Evolutionary conservation across 2,113 vertebrate genomes (phyloP), one percentile per base, ranked within the genome.

Genomic region (Myiopsitta monachus): DNA sequence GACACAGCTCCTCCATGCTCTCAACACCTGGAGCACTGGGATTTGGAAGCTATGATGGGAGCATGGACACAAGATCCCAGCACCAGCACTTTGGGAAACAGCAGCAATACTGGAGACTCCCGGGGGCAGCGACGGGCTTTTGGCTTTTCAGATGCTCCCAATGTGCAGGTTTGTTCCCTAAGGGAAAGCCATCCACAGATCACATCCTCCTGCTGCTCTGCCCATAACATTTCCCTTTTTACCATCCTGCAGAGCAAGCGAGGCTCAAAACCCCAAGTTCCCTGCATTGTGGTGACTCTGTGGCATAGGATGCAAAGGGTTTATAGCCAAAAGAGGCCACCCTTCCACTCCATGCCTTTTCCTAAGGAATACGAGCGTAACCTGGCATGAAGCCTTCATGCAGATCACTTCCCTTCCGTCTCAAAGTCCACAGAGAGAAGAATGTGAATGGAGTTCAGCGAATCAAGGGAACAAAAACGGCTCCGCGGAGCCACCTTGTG

Each of bases 401-500:
- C 36, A 52, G 39, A 61, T 41, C 17, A 4, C 88, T 49, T 47
- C 54, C 11, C 88, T 49, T 51, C 54, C 11, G 55, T 70, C 55
- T 87, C 90, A n/a, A 91, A 83, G 52, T 83, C 51, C 5, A 0
- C 26, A 72, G 68, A 36, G 69, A 78, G 92, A 90, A 75, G 8
- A 12, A 86, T 23, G 57, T 8, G 63, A 77, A 93, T 18, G 55
- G n/a, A 74, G 17, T 52, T 72, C 6, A n/a, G 31, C 5, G 24
- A 47, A 76, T 9, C 6, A 6, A 76, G 49, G 12, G 43, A 63
- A 67, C 41, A 3, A 24, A 77, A 74, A 81, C 77, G 55, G 87
- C 73, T 87, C 87, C 43, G 62, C 87, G 89, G 96, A 88, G 92
- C 92, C 92, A 88, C 92, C 88, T 88, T 43, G 83, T 67, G 88